Evolutionary conservation across 2,888 invertebrate genomes (phyloP).

Genomic region (Diarsia mendica): DNA sequence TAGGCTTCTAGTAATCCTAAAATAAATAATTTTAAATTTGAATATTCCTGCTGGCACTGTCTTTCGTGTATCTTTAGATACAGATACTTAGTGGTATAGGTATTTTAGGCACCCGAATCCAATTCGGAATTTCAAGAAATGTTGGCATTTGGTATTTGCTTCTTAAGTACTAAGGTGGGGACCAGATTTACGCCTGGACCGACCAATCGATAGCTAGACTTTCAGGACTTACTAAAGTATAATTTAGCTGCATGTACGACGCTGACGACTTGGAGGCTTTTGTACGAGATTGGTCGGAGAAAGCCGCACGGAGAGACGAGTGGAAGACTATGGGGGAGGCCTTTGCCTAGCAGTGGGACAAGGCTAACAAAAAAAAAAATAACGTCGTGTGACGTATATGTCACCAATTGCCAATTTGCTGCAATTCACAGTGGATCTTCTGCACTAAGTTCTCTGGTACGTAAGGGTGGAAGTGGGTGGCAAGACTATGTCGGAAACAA

Average conservation of each 20-base stretch:
- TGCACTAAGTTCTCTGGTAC: background rate
- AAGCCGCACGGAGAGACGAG: no score
- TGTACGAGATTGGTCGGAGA: no score
- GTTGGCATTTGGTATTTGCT: background rate
- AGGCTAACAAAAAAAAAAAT: no score
- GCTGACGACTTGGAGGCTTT: no score
- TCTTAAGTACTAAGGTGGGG: background rate
- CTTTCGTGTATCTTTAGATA: background rate
- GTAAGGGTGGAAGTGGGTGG: conserved; percentile 62
- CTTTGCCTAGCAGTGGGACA: no score
- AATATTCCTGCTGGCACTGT: background rate
- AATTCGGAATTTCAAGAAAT: background rate
- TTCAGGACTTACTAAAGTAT: no score
- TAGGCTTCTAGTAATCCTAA: no score
- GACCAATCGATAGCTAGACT: background rate
- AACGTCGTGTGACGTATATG: no score
- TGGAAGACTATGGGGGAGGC: no score
- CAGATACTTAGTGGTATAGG: background rate
- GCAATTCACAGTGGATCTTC: conserved; percentile 27
- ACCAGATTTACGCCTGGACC: background rate
- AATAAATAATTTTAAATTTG: no score
- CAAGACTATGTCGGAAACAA: conserved; percentile 83
- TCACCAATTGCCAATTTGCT: no score
- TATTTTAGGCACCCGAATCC: background rate
- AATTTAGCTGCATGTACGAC: background rate